Evolutionary conservation across 30 jellyfish, hydroid and myxozoan species (phyloP).

Genomic region (Nemopilema nomurai): DNA sequence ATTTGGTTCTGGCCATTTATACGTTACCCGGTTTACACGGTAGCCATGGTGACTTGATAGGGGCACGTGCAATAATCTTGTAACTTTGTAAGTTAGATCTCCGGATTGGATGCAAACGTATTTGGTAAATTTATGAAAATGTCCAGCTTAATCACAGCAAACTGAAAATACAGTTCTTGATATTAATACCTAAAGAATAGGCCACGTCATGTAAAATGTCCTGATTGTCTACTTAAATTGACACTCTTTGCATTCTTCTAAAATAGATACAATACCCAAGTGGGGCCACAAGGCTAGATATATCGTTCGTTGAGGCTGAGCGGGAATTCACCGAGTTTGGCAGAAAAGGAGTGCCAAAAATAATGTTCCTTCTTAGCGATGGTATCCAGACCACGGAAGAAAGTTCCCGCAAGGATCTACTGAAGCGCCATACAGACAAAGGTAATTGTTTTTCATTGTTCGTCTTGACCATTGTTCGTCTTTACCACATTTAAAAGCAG

Average conservation of each 20-base stretch:
- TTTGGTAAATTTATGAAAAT: too few relatives aligned
- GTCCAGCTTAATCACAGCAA: too few relatives aligned
- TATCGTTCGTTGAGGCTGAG: constrained; percentile 76
- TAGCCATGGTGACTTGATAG: too few relatives aligned
- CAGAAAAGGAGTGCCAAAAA: constrained; percentile 73
- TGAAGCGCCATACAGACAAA: constrained; percentile 24
- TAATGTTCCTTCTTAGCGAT: constrained; percentile 78
- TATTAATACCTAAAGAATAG: too few relatives aligned
- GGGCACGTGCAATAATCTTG: too few relatives aligned
- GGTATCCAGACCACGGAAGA: constrained; percentile 77
- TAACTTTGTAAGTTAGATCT: too few relatives aligned
- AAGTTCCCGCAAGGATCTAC: constrained; percentile 53
- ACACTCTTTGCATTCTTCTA: neutral
- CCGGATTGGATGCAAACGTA: too few relatives aligned
- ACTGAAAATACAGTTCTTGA: too few relatives aligned
- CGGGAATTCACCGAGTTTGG: constrained; percentile 54
- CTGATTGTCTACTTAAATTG: neutral
- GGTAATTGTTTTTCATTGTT: neutral
- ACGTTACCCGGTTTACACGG: too few relatives aligned
- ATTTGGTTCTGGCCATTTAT: too few relatives aligned
- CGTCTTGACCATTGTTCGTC: too few relatives aligned
- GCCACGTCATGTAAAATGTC: neutral
- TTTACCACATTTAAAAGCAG: too few relatives aligned
- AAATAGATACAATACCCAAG: constrained; percentile 73
- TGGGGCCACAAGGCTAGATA: constrained; percentile 91